Evolutionary conservation across 2,888 invertebrate genomes (phyloP), one percentile per base, ranked within the genome.

Genomic region (Cylloceria caligata): DNA sequence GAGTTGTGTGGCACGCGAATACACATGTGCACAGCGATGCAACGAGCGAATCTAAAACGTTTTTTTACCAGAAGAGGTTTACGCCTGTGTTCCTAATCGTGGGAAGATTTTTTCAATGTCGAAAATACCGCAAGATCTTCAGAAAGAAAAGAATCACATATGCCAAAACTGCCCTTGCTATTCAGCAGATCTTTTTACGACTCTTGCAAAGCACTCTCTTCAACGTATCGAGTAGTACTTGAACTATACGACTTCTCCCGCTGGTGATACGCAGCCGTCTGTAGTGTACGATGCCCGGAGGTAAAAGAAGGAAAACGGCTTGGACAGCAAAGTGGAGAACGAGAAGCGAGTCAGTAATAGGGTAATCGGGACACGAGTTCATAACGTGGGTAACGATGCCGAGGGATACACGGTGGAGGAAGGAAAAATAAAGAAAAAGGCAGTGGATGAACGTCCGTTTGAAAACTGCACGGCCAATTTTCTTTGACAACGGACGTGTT

Each of bases 401-500:
- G 30, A 30, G 47, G 39, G 16, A 21, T 36, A 1, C 30, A 74
- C 57, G 42, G 13, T 62, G 72, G 13, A 42, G 45, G 45, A n/a
- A 69, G 34, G 57, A 77, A 7, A 71, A 60, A n/a, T 49, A 21
- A 45, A 39, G 47, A n/a, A 65, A 45, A 60, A 57, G 57, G 34
- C 55, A 65, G 62, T 36, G 55, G 79, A 72, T 75, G 82, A 78
- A 78, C 62, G 81, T 78, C 57, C 71, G 81, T 82, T 80, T 81
- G 80, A 81, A 83, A 85, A 82, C 78, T 72, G 81, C 81, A 64
- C 77, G 81, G 86, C 83, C 87, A 89, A 89, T 90, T 88, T 90
- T 90, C 89, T 88, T 90, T 87, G 87, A 89, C 88, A 88, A 88
- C 84, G 65, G 72, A 84, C 42, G 34, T 81, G 83, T 76, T 73